Percentiles rank a stretch among this genome's conserved stretches.
Evolutionary conservation across 2,888 invertebrate genomes (phyloP).

Genomic region (Coelopa pilipes): DNA sequence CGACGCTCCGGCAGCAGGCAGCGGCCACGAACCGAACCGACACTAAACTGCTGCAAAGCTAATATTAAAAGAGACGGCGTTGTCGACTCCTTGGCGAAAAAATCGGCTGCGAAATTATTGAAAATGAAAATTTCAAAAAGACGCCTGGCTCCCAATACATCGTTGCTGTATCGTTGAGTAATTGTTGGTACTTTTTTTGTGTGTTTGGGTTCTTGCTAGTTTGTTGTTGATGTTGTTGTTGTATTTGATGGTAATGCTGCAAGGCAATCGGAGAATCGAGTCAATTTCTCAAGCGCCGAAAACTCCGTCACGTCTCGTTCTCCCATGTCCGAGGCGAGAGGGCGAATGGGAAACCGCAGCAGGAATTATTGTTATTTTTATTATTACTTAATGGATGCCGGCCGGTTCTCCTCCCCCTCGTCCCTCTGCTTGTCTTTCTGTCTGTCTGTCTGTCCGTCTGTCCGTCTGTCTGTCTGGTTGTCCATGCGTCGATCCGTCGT

Average conservation of each 20-base stretch:
- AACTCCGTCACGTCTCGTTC: conserved; percentile 5
- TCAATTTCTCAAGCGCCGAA: conserved; percentile 31
- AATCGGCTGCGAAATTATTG: conserved; percentile 20
- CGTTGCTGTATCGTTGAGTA: too few species aligned
- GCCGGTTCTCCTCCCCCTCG: too few species aligned
- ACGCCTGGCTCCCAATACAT: conserved; percentile 3
- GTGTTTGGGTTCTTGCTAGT: too few species aligned
- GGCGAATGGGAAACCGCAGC: neutral
- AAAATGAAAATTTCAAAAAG: neutral
- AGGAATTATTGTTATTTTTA: conserved; percentile 19
- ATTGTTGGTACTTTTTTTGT: neutral
- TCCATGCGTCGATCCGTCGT: conserved; percentile 11
- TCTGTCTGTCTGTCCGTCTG: conserved; percentile 38
- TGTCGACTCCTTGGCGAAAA: conserved; percentile 5
- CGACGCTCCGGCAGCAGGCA: conserved; percentile 4
- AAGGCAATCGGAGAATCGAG: conserved; percentile 26
- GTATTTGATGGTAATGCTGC: conserved; percentile 16
- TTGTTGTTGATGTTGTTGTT: too few species aligned
- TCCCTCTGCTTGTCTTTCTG: conserved; percentile 38
- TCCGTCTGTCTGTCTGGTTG: conserved; percentile 38
- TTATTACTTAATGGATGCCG: conserved; percentile 27
- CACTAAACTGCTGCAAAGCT: conserved; percentile 17
- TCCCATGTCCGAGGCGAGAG: conserved; percentile 24
- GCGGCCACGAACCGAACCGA: neutral
- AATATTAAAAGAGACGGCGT: neutral